These are phyloP conservation scores for Drosophila elegans DNA, from an alignment of 1,140 invertebrate species.

Conservation along the genomic window DNA sequence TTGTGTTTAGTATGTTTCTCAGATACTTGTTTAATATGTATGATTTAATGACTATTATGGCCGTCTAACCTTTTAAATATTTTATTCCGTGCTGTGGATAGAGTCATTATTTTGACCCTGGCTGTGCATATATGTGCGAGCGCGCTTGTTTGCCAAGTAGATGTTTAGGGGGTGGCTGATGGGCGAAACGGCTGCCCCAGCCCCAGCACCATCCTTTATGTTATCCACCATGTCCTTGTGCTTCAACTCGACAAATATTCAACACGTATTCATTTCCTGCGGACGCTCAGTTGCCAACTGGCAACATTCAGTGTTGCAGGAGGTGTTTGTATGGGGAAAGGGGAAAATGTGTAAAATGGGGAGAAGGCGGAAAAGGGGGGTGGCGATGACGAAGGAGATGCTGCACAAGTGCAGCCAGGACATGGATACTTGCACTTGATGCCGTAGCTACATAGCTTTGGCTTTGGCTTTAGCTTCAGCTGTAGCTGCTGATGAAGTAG, in stretches of 20 bases:
- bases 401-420: constrained; percentile 73
- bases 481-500: constrained; percentile 75
- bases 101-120: constrained; percentile 16
- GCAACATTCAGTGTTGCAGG: constrained; percentile 60
- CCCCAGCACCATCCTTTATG: constrained; percentile 45
- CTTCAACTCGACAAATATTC: constrained; percentile 82
- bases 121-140: constrained; percentile 21
- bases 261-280: constrained; percentile 82
- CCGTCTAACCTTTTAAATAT: background rate
- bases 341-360: background rate
- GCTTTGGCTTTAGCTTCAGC: constrained; percentile 23
- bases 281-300: constrained; percentile 79
- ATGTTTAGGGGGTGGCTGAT: constrained; percentile 41
- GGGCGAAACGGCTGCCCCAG: constrained; percentile 40
- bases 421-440: constrained; percentile 82
- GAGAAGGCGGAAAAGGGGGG: background rate
- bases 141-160: constrained; percentile 53
- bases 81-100: background rate
- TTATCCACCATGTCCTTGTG: constrained; percentile 68
- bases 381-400: constrained; percentile 36
- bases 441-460: constrained; percentile 29
- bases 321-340: background rate
- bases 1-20: too few species aligned
- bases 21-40: too few species aligned
- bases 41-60: background rate